Evolutionary conservation across 2,888 invertebrate species (phyloP).

Genomic region (Tromatobia lineatoria): DNA sequence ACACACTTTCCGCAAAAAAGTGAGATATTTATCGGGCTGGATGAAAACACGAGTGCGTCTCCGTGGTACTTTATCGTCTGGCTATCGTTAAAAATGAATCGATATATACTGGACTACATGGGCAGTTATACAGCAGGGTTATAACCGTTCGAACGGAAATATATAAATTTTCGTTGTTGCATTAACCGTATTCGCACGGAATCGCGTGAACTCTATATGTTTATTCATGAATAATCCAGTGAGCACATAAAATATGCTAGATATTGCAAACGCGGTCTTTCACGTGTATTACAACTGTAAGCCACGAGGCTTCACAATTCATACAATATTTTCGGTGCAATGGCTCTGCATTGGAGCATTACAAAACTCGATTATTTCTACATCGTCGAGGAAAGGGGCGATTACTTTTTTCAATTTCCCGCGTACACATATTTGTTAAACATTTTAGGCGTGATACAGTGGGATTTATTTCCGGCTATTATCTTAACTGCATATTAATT

Average conservation of each 20-base stretch:
- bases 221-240: slow-evolving; percentile 66
- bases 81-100: slow-evolving; percentile 56
- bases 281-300: not conserved
- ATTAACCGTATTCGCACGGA: slow-evolving; percentile 53
- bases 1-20: slow-evolving; percentile 7
- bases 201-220: slow-evolving; percentile 35
- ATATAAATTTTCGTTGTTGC: slow-evolving; percentile 54
- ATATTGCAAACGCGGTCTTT: not conserved
- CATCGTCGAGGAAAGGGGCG: not conserved
- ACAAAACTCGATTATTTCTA: not conserved
- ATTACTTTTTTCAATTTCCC: not conserved
- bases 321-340: not conserved
- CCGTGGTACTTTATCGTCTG: slow-evolving; percentile 40
- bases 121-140: not conserved
- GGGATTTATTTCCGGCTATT: not conserved
- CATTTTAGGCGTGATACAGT: not conserved
- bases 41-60: slow-evolving; percentile 37
- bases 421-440: not conserved
- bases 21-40: slow-evolving; percentile 41
- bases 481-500: not conserved
- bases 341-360: not conserved
- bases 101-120: slow-evolving; percentile 1
- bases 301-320: not conserved
- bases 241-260: slow-evolving; percentile 51
- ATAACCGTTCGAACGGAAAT: slow-evolving; percentile 47